These are phyloP conservation scores for Myocastor coypus DNA, from an alignment of 2,113 vertebrate genomes.

Conservation along the genomic window DNA sequence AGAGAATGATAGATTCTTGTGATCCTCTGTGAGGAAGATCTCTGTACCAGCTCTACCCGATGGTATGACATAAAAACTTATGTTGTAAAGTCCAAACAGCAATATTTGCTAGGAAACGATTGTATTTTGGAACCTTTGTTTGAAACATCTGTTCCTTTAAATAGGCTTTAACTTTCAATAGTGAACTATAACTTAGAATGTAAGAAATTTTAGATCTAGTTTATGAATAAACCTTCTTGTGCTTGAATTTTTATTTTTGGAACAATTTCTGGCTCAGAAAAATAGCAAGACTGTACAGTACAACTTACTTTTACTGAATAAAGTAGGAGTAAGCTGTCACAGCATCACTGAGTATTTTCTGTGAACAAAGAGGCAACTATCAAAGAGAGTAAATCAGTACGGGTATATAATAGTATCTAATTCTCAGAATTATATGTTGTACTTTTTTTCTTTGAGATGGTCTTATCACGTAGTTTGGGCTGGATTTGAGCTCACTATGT, in stretches of 20 bases:
- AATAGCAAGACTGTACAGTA: background rate
- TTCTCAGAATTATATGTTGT: background rate
- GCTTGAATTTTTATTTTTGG: slow-evolving; percentile 2
- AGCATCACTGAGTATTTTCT: background rate
- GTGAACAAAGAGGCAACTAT: background rate
- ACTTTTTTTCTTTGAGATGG: background rate
- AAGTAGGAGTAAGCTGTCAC: background rate
- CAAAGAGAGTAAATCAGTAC: background rate
- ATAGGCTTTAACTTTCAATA: background rate
- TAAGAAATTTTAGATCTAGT: slow-evolving; percentile 13
- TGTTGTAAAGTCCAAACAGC: background rate
- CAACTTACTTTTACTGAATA: background rate
- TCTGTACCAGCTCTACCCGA: background rate
- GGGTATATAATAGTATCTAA: background rate
- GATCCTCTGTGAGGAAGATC: background rate
- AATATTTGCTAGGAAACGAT: background rate
- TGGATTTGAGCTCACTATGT: background rate
- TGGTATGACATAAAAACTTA: background rate
- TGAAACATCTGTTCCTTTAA: background rate
- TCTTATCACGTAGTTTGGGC: background rate
- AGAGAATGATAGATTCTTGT: background rate
- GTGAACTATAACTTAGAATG: slow-evolving; percentile 28
- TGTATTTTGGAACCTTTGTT: background rate
- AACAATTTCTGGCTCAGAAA: slow-evolving; percentile 32
- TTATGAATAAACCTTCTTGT: background rate